Conservation (phyloP, 53 echinoderm and acorn worm species). For the Echinometra lucunter region DNA sequence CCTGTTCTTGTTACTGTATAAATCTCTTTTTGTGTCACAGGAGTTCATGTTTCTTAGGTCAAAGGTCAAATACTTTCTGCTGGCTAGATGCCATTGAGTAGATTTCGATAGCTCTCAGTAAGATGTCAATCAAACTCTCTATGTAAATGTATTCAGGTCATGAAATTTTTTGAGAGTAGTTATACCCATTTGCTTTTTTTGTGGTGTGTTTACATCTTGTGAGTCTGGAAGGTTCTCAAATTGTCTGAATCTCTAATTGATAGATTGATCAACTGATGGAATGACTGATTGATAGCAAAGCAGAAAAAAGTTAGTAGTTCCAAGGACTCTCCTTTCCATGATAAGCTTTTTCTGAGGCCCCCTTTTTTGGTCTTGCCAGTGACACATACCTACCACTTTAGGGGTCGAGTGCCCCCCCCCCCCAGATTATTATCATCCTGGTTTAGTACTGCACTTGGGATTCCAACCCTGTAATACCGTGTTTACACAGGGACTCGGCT, state of each 20-base stretch:
- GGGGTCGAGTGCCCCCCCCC: too few species aligned
- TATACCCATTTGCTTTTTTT: neutral
- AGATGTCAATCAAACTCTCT: constrained; percentile 23
- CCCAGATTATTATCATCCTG: too few species aligned
- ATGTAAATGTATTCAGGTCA: neutral
- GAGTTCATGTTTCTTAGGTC: constrained; percentile 19
- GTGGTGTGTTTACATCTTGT: too few species aligned
- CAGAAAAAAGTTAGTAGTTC: neutral
- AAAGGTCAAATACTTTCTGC: neutral
- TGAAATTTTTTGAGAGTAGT: neutral
- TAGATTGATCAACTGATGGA: neutral
- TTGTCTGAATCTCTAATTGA: neutral
- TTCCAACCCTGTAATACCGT: too few species aligned
- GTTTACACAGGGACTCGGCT: too few species aligned
- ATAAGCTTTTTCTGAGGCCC: too few species aligned
- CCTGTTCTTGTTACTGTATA: constrained; percentile 4
- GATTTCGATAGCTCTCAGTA: neutral
- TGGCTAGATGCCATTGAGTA: constrained; percentile 13
- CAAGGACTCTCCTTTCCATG: too few species aligned
- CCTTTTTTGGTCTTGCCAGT: too few species aligned
- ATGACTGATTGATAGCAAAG: neutral
- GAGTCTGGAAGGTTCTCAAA: too few species aligned
- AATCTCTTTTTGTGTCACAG: neutral
- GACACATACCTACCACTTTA: too few species aligned
- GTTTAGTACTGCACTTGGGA: too few species aligned